Percentiles rank a stretch among this genome's conserved stretches.
Conservation (phyloP, 2,888 invertebrate genomes). For the Temnothorax rugatulus region DNA sequence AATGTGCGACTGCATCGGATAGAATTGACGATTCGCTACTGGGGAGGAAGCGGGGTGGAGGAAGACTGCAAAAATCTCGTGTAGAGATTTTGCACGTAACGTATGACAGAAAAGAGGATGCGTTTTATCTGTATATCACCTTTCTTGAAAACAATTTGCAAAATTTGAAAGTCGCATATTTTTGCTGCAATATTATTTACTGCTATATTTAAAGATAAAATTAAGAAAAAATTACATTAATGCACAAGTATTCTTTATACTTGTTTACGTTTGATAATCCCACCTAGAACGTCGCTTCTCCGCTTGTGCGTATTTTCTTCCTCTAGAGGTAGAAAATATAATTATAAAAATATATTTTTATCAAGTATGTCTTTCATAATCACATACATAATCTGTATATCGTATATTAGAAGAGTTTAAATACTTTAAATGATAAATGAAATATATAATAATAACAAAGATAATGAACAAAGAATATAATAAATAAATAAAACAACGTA, state of each 20-base stretch:
- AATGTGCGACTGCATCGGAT: conserved; percentile 46
- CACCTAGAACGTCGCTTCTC: background rate
- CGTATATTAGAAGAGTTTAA: background rate
- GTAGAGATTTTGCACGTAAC: conserved; percentile 14
- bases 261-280: background rate
- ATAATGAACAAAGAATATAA: background rate
- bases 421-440: background rate
- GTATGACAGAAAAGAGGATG: conserved; percentile 15
- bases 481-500: background rate
- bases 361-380: background rate
- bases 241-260: background rate
- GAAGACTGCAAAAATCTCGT: conserved; percentile 11
- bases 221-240: background rate
- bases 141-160: conserved; percentile 3
- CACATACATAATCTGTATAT: background rate
- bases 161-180: background rate
- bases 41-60: background rate
- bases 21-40: conserved; percentile 28
- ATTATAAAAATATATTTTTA: conserved; percentile 22
- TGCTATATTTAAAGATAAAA: background rate
- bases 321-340: background rate
- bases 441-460: background rate
- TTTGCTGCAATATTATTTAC: background rate
- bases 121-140: background rate
- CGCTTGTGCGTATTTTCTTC: background rate